These are phyloP conservation scores for Lanistes nyassanus DNA, from an alignment of 1,140 invertebrate species.

Conservation along the genomic window DNA sequence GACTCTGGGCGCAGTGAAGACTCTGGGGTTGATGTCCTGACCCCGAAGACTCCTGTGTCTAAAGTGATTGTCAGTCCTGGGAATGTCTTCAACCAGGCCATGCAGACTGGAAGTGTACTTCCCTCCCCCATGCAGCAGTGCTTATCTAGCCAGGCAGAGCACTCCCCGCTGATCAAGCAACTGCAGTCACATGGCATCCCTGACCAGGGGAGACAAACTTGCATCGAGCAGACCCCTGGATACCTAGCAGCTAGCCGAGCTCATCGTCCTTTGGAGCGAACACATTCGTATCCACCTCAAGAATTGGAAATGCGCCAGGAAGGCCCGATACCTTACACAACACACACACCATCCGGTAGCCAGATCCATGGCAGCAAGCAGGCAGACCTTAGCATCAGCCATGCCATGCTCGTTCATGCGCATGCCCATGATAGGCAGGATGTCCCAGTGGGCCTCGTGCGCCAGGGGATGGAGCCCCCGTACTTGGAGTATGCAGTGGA, in stretches of 20 bases:
- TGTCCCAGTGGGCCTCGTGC: neutral
- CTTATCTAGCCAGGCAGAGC: conserved; percentile 11
- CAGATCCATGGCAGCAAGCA: neutral
- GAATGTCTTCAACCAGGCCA: conserved; percentile 17
- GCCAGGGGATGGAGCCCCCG: neutral
- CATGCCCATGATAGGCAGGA: conserved; percentile 15
- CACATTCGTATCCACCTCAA: conserved; percentile 31
- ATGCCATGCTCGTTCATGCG: conserved; percentile 6
- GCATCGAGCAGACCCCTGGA: conserved; percentile 23
- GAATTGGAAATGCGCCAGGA: neutral
- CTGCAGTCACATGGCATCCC: conserved; percentile 18
- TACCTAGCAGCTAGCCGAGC: conserved; percentile 9
- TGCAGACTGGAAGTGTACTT: conserved; percentile 9
- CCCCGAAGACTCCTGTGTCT: conserved; percentile 30
- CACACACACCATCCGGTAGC: neutral
- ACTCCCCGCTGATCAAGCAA: conserved; percentile 26
- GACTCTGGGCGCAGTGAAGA: conserved; percentile 54
- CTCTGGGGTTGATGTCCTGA: conserved; percentile 51
- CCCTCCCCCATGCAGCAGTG: conserved; percentile 31
- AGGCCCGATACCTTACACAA: neutral
- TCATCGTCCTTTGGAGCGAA: conserved; percentile 24
- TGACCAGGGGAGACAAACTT: conserved; percentile 29
- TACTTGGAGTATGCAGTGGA: too few relatives aligned
- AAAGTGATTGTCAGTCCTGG: conserved; percentile 20
- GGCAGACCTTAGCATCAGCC: neutral